phyloP scores from a whole-genome alignment of 2,113 vertebrate species.

The Riparia riparia region DNA sequence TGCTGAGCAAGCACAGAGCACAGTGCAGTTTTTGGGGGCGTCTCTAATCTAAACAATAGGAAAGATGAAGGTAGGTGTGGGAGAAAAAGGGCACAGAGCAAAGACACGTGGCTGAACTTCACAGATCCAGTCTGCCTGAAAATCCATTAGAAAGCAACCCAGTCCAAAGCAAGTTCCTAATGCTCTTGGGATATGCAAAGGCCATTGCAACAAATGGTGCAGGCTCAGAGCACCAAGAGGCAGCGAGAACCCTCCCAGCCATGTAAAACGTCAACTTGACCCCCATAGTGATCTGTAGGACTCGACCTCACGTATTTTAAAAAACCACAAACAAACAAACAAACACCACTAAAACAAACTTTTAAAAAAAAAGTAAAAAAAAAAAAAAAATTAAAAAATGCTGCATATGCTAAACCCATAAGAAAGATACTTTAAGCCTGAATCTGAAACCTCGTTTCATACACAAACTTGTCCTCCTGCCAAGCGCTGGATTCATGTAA shows the following conservation, averaged over 20 bases:
- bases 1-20: background rate
- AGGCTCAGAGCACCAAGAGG: background rate
- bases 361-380: background rate
- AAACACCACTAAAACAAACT: background rate
- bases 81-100: background rate
- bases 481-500: background rate
- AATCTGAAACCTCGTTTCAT: background rate
- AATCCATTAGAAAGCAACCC: background rate
- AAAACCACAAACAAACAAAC: no score
- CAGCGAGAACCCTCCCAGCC: background rate
- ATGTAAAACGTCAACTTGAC: accelerated
- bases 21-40: background rate
- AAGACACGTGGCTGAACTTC: background rate
- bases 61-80: background rate
- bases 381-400: background rate
- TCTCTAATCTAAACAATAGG: background rate
- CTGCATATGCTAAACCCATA: background rate
- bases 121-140: background rate
- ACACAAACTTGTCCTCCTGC: background rate
- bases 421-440: background rate
- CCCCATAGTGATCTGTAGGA: background rate
- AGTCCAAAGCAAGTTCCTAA: background rate
- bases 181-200: background rate
- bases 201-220: background rate
- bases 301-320: background rate